Evolutionary conservation across 2,113 vertebrate species (phyloP), one percentile per base, ranked within the genome.

Genomic region (Tringa solitaria): DNA sequence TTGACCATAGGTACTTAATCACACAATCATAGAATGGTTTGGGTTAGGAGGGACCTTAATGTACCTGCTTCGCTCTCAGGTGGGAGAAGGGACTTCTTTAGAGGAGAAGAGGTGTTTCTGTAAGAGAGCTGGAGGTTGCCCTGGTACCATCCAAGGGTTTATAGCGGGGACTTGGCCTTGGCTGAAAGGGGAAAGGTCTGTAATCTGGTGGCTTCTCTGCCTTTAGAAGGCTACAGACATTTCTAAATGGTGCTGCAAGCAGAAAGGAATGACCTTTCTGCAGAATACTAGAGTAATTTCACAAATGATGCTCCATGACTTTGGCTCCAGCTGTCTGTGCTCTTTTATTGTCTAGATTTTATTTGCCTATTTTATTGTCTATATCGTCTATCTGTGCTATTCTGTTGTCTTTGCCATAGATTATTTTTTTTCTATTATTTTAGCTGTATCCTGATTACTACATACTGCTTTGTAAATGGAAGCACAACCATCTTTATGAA

Each of bases 291-390:
- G 46, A 45, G 77, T 63, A 84, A 73, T 63, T 59, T 84, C 51
- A 64, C 0, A 1, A 70, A 35, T 0, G 0, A 28, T 35, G 51
- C 46, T 72, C 26, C 1, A 0, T 64, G 69, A 20, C 33, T 93
- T 73, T 83, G 78, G 37, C 60, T 90, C 59, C 56, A 70, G 78
- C 53, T 57, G 21, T 64, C 78, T 61, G 33, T 79, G 77, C 60
- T 70, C 2, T 37, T 63, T 54, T 78, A 63, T 45, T 33, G 63
- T 45, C 28, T 33, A 23, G 15, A 65, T 65, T 65, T 45, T 65
- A 65, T 45, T 65, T 65, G 41, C 43, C 28, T 63, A 1, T 50
- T 63, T 59, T 75, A 54, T 45, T 65, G 63, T 65, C 63, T 65
- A 2, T 41, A 32, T 43, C 43, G 41, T 65, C 41, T 64, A 12